phyloP scores from a whole-genome alignment of 2,113 vertebrate genomes.

The Sorex araneus region DNA sequence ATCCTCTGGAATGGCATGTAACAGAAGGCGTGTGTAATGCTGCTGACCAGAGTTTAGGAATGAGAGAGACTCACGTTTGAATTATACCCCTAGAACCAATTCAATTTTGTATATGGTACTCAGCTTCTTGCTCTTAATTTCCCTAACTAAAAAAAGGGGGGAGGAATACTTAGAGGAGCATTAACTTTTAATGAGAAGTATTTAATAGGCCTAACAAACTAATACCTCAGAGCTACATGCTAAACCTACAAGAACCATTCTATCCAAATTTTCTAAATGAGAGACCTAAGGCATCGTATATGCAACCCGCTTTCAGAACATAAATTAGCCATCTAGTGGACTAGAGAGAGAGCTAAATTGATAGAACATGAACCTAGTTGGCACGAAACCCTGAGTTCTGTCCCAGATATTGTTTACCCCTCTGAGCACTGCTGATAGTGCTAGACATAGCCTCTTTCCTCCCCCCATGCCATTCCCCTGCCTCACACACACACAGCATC shows the following conservation, averaged over 20 bases:
- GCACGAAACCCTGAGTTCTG: too few relatives aligned
- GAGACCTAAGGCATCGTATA: neutral
- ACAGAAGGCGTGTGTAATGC: neutral
- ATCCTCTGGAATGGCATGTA: neutral
- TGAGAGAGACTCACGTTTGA: neutral
- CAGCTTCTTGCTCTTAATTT: neutral
- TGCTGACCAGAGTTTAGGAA: neutral
- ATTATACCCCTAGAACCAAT: neutral
- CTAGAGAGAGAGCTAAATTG: too few relatives aligned
- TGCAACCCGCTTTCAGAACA: neutral
- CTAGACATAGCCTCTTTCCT: too few relatives aligned
- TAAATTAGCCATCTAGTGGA: too few relatives aligned
- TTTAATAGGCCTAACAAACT: neutral
- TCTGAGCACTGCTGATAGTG: too few relatives aligned
- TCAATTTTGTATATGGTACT: neutral
- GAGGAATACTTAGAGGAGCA: neutral
- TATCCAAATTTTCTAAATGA: neutral
- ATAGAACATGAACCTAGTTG: too few relatives aligned
- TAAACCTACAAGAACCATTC: neutral
- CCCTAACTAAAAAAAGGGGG: neutral
- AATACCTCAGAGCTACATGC: neutral
- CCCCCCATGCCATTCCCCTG: too few relatives aligned
- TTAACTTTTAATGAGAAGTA: constrained; percentile 24
- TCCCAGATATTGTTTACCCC: too few relatives aligned
- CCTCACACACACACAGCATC: too few relatives aligned